phyloP scores from a whole-genome alignment of 2,888 invertebrate genomes.

The Orthonevra nobilis region DNA sequence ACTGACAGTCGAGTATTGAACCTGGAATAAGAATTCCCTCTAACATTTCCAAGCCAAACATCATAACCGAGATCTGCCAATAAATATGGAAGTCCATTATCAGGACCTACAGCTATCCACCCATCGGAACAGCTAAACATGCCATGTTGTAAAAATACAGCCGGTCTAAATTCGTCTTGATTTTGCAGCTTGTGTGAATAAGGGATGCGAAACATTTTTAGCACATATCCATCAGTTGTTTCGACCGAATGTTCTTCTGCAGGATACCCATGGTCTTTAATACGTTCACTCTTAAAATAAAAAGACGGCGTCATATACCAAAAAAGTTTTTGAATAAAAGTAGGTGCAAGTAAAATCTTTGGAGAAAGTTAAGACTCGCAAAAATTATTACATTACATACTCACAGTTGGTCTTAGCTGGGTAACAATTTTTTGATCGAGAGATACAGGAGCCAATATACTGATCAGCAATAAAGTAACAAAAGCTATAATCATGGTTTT shows the following conservation, averaged over 20 bases:
- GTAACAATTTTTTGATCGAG: no score
- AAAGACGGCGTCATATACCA: no score
- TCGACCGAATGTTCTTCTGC: conserved; percentile 83
- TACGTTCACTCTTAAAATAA: no score
- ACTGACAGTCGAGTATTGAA: conserved; percentile 72
- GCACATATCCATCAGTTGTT: conserved; percentile 76
- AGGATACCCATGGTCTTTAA: conserved; percentile 73
- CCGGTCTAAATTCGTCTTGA: conserved; percentile 66
- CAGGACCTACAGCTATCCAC: conserved; percentile 74
- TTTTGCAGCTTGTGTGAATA: conserved; percentile 71
- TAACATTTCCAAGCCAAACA: conserved; percentile 76
- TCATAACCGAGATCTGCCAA: conserved; percentile 75
- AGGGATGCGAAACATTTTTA: conserved; percentile 76
- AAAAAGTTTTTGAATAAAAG: no score
- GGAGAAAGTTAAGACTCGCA: no score
- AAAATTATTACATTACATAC: no score
- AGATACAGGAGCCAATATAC: no score
- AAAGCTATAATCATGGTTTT: no score
- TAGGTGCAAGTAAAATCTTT: no score
- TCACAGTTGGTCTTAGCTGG: no score
- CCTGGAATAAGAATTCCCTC: conserved; percentile 75
- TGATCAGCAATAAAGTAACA: no score
- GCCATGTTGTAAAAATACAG: conserved; percentile 75
- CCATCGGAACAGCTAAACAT: conserved; percentile 76
- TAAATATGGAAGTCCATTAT: conserved; percentile 73